phyloP scores from a whole-genome alignment of 1,140 invertebrate species.

The Augochlora pura region DNA sequence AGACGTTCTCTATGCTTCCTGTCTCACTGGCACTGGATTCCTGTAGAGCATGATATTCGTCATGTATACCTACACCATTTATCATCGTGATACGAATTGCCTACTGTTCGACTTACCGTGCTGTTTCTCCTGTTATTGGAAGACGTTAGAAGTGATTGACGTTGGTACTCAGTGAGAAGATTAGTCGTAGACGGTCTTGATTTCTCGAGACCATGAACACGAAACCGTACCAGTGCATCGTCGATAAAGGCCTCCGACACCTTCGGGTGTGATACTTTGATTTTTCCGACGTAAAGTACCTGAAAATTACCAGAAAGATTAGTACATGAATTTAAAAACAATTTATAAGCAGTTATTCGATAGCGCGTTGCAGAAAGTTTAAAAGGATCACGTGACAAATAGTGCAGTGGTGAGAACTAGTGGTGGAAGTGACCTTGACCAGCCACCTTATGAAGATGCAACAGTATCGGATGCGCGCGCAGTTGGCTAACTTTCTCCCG shows the following conservation, averaged over 20 bases:
- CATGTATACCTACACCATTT: background rate
- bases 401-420: too few species aligned
- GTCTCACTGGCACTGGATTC: slow-evolving; percentile 75
- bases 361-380: too few species aligned
- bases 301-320: slow-evolving; percentile 73
- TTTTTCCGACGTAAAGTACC: slow-evolving; percentile 94
- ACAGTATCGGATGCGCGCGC: too few species aligned
- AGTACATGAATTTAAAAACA: too few species aligned
- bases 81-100: too few species aligned
- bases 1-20: slow-evolving; percentile 73
- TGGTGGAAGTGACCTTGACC: too few species aligned
- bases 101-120: slow-evolving; percentile 60
- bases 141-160: slow-evolving; percentile 65
- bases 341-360: too few species aligned
- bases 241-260: slow-evolving; percentile 94
- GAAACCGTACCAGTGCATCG: slow-evolving; percentile 92
- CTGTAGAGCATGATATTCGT: slow-evolving; percentile 48
- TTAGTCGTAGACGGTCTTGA: slow-evolving; percentile 79
- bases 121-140: slow-evolving; percentile 73
- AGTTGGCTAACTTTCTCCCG: too few species aligned
- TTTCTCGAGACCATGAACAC: slow-evolving; percentile 88
- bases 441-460: too few species aligned
- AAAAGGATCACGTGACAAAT: too few species aligned
- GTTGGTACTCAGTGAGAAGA: slow-evolving; percentile 72
- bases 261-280: slow-evolving; percentile 90